phyloP scores from a whole-genome alignment of 2,888 invertebrate genomes.

The Sicus ferrugineus region DNA sequence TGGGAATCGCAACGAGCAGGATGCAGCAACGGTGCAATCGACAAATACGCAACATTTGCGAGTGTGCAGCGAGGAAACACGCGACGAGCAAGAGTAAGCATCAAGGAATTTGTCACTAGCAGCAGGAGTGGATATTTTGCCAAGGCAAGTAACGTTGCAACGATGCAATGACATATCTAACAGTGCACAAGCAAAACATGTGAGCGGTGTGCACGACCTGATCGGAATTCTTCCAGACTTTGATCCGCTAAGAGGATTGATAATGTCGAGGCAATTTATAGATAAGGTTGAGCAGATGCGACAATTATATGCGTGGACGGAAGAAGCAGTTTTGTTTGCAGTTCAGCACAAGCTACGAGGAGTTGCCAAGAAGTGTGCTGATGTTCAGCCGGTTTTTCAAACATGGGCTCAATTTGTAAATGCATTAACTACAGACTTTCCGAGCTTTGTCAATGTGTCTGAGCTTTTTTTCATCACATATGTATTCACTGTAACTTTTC shows the following conservation, averaged over 20 bases:
- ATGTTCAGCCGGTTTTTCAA: slow-evolving; percentile 31
- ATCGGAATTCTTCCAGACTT: neutral
- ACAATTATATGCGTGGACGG: slow-evolving; percentile 22
- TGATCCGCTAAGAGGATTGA: slow-evolving; percentile 5
- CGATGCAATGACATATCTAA: neutral
- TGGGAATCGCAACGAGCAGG: slow-evolving; percentile 1
- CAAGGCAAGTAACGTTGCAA: neutral
- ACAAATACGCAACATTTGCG: neutral
- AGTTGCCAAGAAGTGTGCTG: slow-evolving; percentile 30
- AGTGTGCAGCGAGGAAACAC: neutral
- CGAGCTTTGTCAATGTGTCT: too few species aligned
- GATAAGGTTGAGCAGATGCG: slow-evolving; percentile 4
- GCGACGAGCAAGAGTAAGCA: neutral
- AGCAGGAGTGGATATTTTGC: neutral
- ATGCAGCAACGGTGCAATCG: neutral
- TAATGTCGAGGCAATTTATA: slow-evolving; percentile 2
- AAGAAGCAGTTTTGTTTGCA: slow-evolving; percentile 28
- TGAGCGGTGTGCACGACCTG: neutral
- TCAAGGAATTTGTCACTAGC: neutral
- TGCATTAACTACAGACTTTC: too few species aligned
- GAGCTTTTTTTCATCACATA: too few species aligned
- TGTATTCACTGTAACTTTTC: too few species aligned
- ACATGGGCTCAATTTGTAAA: slow-evolving; percentile 22
- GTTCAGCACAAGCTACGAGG: slow-evolving; percentile 27
- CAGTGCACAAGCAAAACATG: neutral